A percentile compares a stretch with the other conserved stretches of the same genome.
Evolutionary conservation across 1,140 invertebrate species (phyloP).

Genomic region (Drosophila suzukii): DNA sequence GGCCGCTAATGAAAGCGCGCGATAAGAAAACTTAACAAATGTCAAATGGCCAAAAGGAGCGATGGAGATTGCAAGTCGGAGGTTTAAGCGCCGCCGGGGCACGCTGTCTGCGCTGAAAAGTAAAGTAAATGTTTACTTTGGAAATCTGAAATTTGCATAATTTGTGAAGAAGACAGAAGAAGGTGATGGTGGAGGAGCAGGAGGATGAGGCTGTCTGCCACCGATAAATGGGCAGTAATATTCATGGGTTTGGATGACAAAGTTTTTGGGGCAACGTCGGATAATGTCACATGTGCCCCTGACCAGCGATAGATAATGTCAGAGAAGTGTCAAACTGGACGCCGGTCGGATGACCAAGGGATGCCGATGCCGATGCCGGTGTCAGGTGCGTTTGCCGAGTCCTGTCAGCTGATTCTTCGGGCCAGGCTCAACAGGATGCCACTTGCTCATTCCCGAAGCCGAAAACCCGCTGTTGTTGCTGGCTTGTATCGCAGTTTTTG

Average conservation of each 20-base stretch:
- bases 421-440: slow-evolving; percentile 66
- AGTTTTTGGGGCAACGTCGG: slow-evolving; percentile 25
- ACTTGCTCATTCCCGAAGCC: slow-evolving; percentile 9
- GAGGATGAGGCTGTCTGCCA: slow-evolving; percentile 26
- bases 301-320: slow-evolving; percentile 58
- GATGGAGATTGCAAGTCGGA: slow-evolving; percentile 22
- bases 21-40: slow-evolving; percentile 77
- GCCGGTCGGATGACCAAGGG: slow-evolving; percentile 48
- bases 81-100: slow-evolving; percentile 28
- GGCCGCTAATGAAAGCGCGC: slow-evolving; percentile 74
- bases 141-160: slow-evolving; percentile 83
- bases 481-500: slow-evolving; percentile 71
- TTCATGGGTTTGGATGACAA: slow-evolving; percentile 53
- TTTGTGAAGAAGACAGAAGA: slow-evolving; percentile 58
- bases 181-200: background rate
- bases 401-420: slow-evolving; percentile 49
- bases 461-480: slow-evolving; percentile 37
- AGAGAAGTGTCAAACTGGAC: slow-evolving; percentile 70
- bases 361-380: slow-evolving; percentile 20
- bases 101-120: slow-evolving; percentile 72
- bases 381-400: slow-evolving; percentile 42
- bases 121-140: slow-evolving; percentile 84
- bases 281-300: slow-evolving; percentile 66
- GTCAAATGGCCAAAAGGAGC: slow-evolving; percentile 52
- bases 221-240: slow-evolving; percentile 68